Evolutionary conservation across 2,888 invertebrate genomes (phyloP), one percentile per base, ranked within the genome.

Genomic region (Drosophila ustulata): DNA sequence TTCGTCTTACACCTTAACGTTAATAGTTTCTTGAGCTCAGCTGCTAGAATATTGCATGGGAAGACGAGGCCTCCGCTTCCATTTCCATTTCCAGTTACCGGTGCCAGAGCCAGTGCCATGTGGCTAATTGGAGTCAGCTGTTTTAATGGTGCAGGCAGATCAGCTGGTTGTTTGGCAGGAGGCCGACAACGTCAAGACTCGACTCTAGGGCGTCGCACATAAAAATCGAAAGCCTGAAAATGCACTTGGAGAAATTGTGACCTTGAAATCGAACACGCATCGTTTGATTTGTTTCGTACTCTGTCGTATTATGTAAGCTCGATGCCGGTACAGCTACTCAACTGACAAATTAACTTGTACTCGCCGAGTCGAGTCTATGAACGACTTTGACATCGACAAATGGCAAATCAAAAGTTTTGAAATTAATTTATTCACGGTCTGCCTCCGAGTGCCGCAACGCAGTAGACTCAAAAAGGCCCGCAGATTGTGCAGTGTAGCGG

Each of bases 81-180:
- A 34, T 4, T 41, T 28, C 50, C 28, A 41, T 25, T 47, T 41
- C 63, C 41, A 63, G 47, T 56, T 63, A 47, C 62, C 25, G 56
- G 13, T 23, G 45, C 6, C 47, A 30, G 30, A 30, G 50, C 63
- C 63, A 65, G 50, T 75, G 72, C 75, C 85, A 88, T 81, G 78
- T 82, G 87, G 82, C 58, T 88, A 87, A 85, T 85, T 85, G 84
- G 66, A 88, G 89, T 85, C 85, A 85, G 85, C 85, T 85, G 85
- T 88, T 88, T 82, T 79, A 71, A 74, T 71, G 61, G 58, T 59
- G 67, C 75, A 45, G 50, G 39, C 37, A 51, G 70, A 84, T 85
- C 88, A 86, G 85, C 84, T 88, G 85, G 84, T 80, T 41, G 81
- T 71, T 88, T 72, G 73, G 46, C 81, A 71, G 66, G 66, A 73